phyloP scores from a whole-genome alignment of 1,140 invertebrate species.

The Episyrphus balteatus region DNA sequence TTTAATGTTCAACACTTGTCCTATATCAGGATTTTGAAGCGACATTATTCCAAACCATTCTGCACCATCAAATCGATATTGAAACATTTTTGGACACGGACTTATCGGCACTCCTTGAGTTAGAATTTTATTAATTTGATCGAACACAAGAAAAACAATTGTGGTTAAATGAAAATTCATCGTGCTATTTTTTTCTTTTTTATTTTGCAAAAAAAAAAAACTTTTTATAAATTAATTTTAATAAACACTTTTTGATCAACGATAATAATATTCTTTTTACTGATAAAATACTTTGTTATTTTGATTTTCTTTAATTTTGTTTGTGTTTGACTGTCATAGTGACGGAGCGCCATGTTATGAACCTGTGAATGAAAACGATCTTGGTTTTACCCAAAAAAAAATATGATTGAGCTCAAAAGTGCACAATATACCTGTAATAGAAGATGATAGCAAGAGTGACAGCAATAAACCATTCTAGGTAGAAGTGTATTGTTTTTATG shows the following conservation, averaged over 20 bases:
- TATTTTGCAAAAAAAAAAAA: neutral
- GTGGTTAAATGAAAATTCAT: conserved; percentile 8
- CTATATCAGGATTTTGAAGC: conserved; percentile 19
- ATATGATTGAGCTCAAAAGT: no score
- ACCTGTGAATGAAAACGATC: no score
- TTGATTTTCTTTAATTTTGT: no score
- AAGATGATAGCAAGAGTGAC: no score
- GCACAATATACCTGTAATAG: no score
- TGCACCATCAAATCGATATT: conserved; percentile 28
- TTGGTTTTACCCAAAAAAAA: no score
- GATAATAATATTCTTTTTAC: neutral
- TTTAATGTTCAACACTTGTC: conserved; percentile 21
- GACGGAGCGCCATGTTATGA: no score
- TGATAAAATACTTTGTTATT: no score
- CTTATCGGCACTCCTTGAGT: conserved; percentile 28
- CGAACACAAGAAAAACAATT: conserved; percentile 5
- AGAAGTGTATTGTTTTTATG: no score
- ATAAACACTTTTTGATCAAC: neutral
- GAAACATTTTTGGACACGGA: conserved; percentile 33
- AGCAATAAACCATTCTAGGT: no score
- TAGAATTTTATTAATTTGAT: conserved; percentile 8
- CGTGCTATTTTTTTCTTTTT: neutral
- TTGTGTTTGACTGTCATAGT: no score
- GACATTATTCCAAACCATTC: conserved; percentile 32
- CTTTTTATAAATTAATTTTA: neutral